These are phyloP conservation scores for Orestias chungarensis DNA, from an alignment of 2,797 vertebrate species.

Conservation along the genomic window DNA sequence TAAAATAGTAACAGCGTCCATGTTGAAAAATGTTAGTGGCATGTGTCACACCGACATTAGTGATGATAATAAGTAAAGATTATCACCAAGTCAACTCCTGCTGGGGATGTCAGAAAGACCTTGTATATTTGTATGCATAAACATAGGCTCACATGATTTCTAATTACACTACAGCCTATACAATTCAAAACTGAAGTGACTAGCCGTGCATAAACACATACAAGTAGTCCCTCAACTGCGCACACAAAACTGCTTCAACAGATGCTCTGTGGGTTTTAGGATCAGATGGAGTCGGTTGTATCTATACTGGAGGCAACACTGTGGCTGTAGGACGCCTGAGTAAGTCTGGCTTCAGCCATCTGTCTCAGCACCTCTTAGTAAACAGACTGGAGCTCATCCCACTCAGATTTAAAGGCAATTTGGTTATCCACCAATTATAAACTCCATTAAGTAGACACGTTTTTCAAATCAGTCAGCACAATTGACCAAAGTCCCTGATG, in stretches of 20 bases:
- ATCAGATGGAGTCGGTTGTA: conserved; percentile 61
- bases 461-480: conserved; percentile 4
- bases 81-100: background rate
- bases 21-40: background rate
- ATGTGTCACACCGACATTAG: background rate
- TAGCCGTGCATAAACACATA: conserved; percentile 7
- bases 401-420: background rate
- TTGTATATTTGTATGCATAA: conserved; percentile 12
- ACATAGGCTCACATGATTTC: background rate
- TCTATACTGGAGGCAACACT: conserved; percentile 45
- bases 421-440: background rate
- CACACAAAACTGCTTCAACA: conserved; percentile 46
- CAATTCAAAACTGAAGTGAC: conserved; percentile 5
- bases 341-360: conserved; percentile 63
- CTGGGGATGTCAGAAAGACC: conserved; percentile 2
- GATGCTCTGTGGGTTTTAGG: conserved; percentile 57
- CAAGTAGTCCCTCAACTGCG: background rate
- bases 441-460: conserved; percentile 12
- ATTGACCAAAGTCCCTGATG: conserved; percentile 2
- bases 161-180: conserved; percentile 5
- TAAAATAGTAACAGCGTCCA: background rate
- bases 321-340: conserved; percentile 50
- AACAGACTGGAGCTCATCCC: conserved; percentile 22
- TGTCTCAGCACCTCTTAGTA: conserved; percentile 45
- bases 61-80: background rate